Percentiles rank a stretch among this genome's conserved stretches.
These are phyloP conservation scores for Mus minutoides DNA, from an alignment of 2,797 vertebrate genomes.

Conservation along the genomic window DNA sequence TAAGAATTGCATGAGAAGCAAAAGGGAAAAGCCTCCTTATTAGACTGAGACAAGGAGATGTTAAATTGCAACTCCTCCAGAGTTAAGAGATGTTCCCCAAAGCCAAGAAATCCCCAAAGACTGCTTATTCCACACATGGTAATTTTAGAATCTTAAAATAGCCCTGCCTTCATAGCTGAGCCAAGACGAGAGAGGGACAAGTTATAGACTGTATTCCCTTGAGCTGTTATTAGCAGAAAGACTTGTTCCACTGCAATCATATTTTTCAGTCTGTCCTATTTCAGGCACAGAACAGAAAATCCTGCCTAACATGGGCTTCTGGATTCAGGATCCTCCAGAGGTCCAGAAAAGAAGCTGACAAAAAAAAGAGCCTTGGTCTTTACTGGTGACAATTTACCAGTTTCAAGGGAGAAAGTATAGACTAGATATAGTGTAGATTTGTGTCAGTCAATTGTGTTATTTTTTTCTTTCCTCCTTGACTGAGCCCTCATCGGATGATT, in stretches of 20 bases:
- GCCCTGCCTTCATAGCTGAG: not conserved
- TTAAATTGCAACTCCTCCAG: conserved; percentile 41
- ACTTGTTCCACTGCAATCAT: conserved; percentile 25
- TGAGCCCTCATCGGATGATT: not conserved
- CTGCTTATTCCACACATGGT: not conserved
- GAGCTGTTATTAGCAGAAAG: not conserved
- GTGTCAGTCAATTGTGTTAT: not conserved
- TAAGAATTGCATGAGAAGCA: not conserved
- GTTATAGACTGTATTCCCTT: not conserved
- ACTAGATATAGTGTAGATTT: conserved; percentile 38
- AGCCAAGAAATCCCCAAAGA: conserved; percentile 25
- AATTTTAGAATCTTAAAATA: conserved; percentile 49
- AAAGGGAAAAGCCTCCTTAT: conserved; percentile 55
- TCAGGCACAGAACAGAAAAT: conserved; percentile 24
- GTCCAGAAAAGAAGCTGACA: not conserved
- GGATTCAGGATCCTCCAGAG: not conserved
- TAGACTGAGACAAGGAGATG: conserved; percentile 50
- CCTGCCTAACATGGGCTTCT: not conserved
- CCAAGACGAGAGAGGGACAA: not conserved
- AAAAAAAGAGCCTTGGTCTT: not conserved
- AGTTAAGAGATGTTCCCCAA: conserved; percentile 35
- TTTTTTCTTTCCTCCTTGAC: not conserved
- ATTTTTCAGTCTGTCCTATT: not conserved
- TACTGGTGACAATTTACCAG: conserved; percentile 1
- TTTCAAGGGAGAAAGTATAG: not conserved